Percentiles rank a stretch among this genome's conserved stretches.
phyloP scores from a whole-genome alignment of 1,140 invertebrate species.

The Sitophilus oryzae region DNA sequence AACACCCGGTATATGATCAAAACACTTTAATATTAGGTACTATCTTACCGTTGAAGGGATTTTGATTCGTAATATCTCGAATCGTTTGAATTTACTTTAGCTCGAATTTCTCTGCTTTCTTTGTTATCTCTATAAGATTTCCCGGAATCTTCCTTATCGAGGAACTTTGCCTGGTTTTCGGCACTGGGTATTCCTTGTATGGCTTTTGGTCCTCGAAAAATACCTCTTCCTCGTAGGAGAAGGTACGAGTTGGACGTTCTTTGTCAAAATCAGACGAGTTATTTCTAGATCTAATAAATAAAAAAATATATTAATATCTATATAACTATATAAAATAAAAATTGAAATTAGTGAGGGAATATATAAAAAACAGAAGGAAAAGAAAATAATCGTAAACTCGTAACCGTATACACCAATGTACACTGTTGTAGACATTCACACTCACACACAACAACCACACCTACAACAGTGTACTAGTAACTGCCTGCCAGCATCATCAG shows the following conservation, averaged over 20 bases:
- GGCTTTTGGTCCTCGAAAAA: conserved; percentile 17
- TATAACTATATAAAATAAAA: too few relatives aligned
- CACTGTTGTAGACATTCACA: too few relatives aligned
- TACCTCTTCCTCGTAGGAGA: conserved; percentile 30
- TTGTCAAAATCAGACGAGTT: conserved; percentile 22
- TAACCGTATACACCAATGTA: too few relatives aligned
- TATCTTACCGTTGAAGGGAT: conserved; percentile 9
- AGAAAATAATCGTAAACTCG: too few relatives aligned
- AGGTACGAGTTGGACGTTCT: conserved; percentile 16
- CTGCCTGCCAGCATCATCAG: too few relatives aligned
- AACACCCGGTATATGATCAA: too few relatives aligned
- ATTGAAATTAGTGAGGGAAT: too few relatives aligned
- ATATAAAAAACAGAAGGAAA: too few relatives aligned
- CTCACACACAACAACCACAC: too few relatives aligned
- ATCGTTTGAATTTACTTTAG: conserved; percentile 22
- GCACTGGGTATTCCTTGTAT: conserved; percentile 29
- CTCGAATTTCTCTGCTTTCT: conserved; percentile 9
- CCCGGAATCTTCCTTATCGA: conserved; percentile 20
- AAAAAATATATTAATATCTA: conserved; percentile 1
- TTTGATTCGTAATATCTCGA: conserved; percentile 25
- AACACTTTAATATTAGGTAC: not conserved
- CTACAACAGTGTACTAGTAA: too few relatives aligned
- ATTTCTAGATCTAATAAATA: conserved; percentile 24
- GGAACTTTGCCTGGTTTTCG: conserved; percentile 31
- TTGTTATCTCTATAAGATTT: conserved; percentile 9